Conservation (phyloP, 1,140 invertebrate genomes). For the Heliothis virescens region DNA sequence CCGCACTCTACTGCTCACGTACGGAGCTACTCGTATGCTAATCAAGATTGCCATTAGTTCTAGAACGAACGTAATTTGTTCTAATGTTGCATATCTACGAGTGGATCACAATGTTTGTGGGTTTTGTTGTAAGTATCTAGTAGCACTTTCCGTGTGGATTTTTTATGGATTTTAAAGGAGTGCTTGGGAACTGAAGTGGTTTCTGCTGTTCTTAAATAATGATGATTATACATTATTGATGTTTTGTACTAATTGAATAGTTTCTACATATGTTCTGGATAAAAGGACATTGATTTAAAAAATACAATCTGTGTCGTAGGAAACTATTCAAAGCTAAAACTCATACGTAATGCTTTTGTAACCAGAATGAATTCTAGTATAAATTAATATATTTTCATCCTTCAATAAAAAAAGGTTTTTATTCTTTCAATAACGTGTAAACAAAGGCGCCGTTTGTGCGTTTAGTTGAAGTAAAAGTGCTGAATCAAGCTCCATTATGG, state of each 20-base stretch:
- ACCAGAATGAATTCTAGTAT: background rate
- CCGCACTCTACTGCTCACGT: slow-evolving; percentile 5
- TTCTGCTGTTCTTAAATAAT: too few species aligned
- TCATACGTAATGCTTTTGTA: background rate
- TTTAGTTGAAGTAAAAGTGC: slow-evolving; percentile 60
- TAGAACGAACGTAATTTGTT: slow-evolving; percentile 33
- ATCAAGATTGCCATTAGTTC: slow-evolving; percentile 27
- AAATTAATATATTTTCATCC: background rate
- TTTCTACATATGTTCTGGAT: too few species aligned
- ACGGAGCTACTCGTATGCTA: slow-evolving; percentile 18
- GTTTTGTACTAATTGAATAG: too few species aligned
- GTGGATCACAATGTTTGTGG: slow-evolving; percentile 31
- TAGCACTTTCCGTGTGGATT: background rate
- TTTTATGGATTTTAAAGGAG: background rate
- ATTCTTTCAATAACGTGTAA: slow-evolving; percentile 17
- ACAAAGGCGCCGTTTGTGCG: slow-evolving; percentile 48
- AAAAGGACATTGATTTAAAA: too few species aligned
- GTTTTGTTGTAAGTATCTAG: slow-evolving; percentile 7
- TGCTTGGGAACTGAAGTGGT: too few species aligned
- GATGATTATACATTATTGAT: too few species aligned
- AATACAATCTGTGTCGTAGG: too few species aligned
- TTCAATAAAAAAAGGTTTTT: slow-evolving; percentile 6
- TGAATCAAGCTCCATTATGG: slow-evolving; percentile 77
- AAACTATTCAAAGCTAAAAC: too few species aligned
- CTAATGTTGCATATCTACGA: slow-evolving; percentile 27